Evolutionary conservation across 2,113 vertebrate genomes (phyloP), one percentile per base, ranked within the genome.

Genomic region (Nerophis ophidion): DNA sequence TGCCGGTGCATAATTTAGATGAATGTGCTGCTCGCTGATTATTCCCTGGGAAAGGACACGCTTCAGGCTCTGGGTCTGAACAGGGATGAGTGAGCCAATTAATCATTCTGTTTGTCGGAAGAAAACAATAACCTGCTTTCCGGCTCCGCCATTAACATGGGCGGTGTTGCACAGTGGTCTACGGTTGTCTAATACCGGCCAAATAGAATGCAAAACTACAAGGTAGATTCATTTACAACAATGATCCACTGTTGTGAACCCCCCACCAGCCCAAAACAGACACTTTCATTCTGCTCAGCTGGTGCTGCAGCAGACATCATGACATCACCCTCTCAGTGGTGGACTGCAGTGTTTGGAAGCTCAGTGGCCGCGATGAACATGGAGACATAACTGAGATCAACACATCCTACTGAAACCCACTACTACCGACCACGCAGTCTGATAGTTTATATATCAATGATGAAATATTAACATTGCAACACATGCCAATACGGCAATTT

Each of bases 251-350:
- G 40, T 13, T 60, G 38, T 59, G 45, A 74, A 63, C 64, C 48
- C 55, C 61, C 50, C 48, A 44, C 45, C 19, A 6, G 26, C 2
- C 26, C 26, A 26, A 26, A 26, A 26, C 26, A 3, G 2, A 44
- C 14, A 33, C 44, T 19, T 47, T 47, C 13, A 35, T 70, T 73
- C 64, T 73, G 57, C 75, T 77, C 74, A 66, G 70, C 74, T 63
- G 71, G 56, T 63, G 79, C 84, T 81, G 87, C 88, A 83, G 87
- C 83, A 89, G 86, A 85, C 80, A 67, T 73, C 67, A 88, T 90
- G 87, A 90, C 89, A 85, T 89, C 88, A 89, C 71, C 68, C 47
- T 60, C 66, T 71, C 44, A 54, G 74, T 35, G 42, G 64, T 72
- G 72, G 77, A 86, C 85, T 87, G 88, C 86, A 87, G 87, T 77